Percentiles rank a stretch among this genome's conserved stretches.
These are phyloP conservation scores for Araneus ventricosus DNA, from an alignment of 1,140 invertebrate species.

Conservation along the genomic window DNA sequence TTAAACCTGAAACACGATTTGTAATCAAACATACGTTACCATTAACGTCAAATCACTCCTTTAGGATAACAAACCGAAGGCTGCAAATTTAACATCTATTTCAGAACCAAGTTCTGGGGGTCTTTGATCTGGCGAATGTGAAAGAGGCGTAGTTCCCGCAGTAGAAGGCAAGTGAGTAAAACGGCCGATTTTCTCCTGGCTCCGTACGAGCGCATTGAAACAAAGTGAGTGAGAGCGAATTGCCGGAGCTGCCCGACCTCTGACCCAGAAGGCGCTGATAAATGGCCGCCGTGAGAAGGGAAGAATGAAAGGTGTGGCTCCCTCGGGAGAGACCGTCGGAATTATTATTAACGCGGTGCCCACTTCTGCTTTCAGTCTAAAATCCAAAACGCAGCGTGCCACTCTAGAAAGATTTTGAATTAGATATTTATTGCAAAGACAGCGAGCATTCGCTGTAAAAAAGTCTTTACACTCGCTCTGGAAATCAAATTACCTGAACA, in stretches of 20 bases:
- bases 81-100: constrained; percentile 27
- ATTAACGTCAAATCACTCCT: constrained; percentile 37
- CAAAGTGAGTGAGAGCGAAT: constrained; percentile 38
- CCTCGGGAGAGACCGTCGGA: background rate
- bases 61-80: constrained; percentile 25
- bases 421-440: too few species aligned
- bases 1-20: constrained; percentile 9
- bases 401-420: too few species aligned
- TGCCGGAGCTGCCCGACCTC: background rate
- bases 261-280: constrained; percentile 23
- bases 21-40: constrained; percentile 26
- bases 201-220: constrained; percentile 43
- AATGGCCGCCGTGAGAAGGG: background rate
- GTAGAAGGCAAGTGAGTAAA: background rate
- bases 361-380: too few species aligned
- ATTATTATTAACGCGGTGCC: background rate
- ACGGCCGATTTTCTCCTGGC: background rate
- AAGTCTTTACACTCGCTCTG: too few species aligned
- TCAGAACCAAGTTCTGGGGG: background rate
- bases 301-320: constrained; percentile 26
- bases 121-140: background rate
- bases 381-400: too few species aligned
- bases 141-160: constrained; percentile 43
- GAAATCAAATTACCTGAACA: too few species aligned
- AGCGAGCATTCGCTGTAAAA: too few species aligned